Percentiles rank a stretch among this genome's conserved stretches.
Evolutionary conservation across 1,140 invertebrate species (phyloP).

Genomic region (Rhagoletis pomonella): DNA sequence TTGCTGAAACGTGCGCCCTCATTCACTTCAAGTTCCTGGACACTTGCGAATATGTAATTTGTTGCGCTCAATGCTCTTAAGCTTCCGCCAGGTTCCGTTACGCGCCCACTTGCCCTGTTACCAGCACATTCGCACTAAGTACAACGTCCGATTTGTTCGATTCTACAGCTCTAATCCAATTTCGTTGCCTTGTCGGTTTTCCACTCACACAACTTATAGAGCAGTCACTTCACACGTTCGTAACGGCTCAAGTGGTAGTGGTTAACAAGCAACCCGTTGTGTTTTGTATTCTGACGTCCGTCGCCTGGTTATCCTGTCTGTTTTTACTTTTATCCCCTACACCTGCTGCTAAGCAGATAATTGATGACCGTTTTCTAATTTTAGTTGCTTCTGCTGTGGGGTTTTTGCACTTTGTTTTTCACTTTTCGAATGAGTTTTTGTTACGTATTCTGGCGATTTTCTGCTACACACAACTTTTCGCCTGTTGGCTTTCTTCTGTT

Average conservation of each 20-base stretch:
- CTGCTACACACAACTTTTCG: neutral
- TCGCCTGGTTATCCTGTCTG: neutral
- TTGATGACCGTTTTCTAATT: slow-evolving; percentile 10
- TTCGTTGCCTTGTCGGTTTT: neutral
- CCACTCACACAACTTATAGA: neutral
- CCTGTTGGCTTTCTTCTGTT: neutral
- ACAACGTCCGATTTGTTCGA: neutral
- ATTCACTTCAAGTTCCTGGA: neutral
- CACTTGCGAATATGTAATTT: neutral
- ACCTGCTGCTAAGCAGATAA: slow-evolving; percentile 43
- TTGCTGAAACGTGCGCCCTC: neutral
- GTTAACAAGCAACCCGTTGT: slow-evolving; percentile 1
- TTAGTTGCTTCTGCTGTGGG: neutral
- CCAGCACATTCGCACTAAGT: neutral
- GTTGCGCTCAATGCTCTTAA: neutral
- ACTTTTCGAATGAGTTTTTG: neutral
- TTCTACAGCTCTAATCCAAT: slow-evolving; percentile 18
- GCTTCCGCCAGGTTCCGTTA: slow-evolving; percentile 17
- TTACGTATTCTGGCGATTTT: neutral
- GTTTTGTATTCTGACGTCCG: neutral
- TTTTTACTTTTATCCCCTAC: neutral
- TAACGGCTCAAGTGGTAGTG: neutral
- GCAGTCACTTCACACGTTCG: neutral
- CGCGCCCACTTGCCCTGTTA: neutral
- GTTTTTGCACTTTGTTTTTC: neutral